Base-by-base conservation (phyloP, 2,113 vertebrate genomes). In the Sitta europaea region DNA sequence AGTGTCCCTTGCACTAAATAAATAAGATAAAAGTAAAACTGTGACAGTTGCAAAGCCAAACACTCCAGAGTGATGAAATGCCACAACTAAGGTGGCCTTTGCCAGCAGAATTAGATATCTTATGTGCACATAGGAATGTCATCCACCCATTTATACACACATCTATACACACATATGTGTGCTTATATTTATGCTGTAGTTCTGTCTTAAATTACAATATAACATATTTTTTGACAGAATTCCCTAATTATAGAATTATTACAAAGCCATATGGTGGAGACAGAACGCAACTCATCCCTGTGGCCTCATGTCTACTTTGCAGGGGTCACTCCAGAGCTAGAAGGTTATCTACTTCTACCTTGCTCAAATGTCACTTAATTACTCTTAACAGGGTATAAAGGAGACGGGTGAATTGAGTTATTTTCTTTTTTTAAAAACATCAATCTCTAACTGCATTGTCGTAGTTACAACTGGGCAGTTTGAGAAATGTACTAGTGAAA, bases 401-500 rank as follows among this genome's bases (percentile, higher is more conserved):
- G 12, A 67, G 57, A 57, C 23, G 73, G n/a, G 31, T 50, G 78
- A 92, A 55, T 90, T 65, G 82, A 81, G 36, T 90, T 73, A 5
- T 68, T 88, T 74, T 92, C 42, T 70, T 58, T 94, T 87, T 97
- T 88, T 18, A 40, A 97, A 92, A 76, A 54, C 91, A 92, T 81
- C 85, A 59, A 36, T 90, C 67, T 97, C 80, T 86, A 85, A 59
- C 70, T 91, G 75, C 5, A 55, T 91, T 98, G 88, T 94, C 33
- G 51, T 96, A 96, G 88, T 86, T 97, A 97, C 68, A 95, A 81
- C 92, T 96, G 88, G 61, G 80, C 72, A 97, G 62, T 94, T 91
- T 93, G 78, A 86, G 87, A 95, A 97, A 92, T 92, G 86, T 75
- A 81, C 78, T 92, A 59, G 78, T 80, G 92, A 91, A 97, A 96